Percentiles rank a stretch among this genome's conserved stretches.
Evolutionary conservation across 2,797 vertebrate genomes (phyloP).

Genomic region (Gastrophryne carolinensis): DNA sequence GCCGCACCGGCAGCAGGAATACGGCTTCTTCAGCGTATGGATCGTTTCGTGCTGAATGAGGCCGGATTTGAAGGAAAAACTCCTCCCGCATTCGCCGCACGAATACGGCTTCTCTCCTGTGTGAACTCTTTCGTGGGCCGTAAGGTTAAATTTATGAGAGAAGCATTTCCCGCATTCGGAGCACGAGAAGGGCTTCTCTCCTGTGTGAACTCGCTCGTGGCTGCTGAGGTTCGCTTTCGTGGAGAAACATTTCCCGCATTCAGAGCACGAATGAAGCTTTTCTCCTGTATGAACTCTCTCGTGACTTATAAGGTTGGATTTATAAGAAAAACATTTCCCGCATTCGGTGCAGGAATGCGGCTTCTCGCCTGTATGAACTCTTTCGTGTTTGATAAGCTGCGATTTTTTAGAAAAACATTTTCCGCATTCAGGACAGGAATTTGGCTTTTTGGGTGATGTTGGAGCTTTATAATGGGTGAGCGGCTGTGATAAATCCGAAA

Average conservation of each 20-base stretch:
- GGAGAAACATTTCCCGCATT: neutral
- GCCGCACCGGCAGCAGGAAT: neutral
- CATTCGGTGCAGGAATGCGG: neutral
- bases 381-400: neutral
- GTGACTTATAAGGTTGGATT: neutral
- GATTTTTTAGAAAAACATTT: neutral
- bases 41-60: slow-evolving; percentile 6
- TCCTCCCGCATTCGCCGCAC: neutral
- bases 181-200: neutral
- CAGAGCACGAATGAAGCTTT: neutral
- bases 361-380: neutral
- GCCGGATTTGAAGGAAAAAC: neutral
- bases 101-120: neutral
- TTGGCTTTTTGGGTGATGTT: no score
- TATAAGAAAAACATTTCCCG: neutral
- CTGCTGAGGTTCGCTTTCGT: neutral
- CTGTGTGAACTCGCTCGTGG: neutral
- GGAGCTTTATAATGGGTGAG: no score
- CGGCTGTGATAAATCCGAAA: no score
- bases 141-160: neutral
- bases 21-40: slow-evolving; percentile 8
- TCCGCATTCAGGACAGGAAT: neutral
- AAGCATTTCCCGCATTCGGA: neutral
- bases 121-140: neutral
- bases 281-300: neutral